Evolutionary conservation across 2,888 invertebrate species (phyloP), one percentile per base, ranked within the genome.

Genomic region (Euphydryas editha): DNA sequence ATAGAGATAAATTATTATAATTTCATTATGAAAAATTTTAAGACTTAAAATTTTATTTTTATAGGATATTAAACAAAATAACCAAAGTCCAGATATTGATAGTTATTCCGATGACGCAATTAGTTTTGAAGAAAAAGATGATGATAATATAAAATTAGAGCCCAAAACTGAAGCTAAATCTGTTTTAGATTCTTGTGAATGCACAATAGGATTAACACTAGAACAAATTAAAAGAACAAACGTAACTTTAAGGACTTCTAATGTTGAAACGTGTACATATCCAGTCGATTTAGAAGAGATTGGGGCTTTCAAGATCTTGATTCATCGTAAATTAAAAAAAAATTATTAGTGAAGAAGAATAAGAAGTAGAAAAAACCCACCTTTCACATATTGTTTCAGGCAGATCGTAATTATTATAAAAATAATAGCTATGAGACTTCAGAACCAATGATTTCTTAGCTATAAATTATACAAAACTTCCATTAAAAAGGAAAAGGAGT

Each of bases 371-470:
- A 68, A 78, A 79, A 64, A 81, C 79, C 6, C n/a, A 84, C 85
- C 62, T 84, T 81, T 67, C 78, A 85, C 6, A 74, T 85, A 47
- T 80, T 86, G 72, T 84, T 83, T 47, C 81, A 78, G 68, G 83
- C 85, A 24, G 85, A 86, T 70, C 77, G 78, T 65, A 75, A 77
- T 61, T 63, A 63, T 49, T 80, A 73, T 30, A 67, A 70, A 13
- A 18, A 21, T 11, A 13, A 20, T 13, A 21, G 20, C 4, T 13
- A 20, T 17, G 36, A 21, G 21, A 24, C 36, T 51, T 30, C 5
- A 30, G 11, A 55, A 55, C 8, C 30, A 18, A 10, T 5, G 30
- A 8, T 30, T 21, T 30, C 15, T 13, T 6, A 1, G 20, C 2
- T 20, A 21, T 1, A 47, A 13, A 6, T 47, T 11, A 20, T 11